Conservation (phyloP, 2,113 vertebrate species). For the Trematocara nigrifrons region DNA sequence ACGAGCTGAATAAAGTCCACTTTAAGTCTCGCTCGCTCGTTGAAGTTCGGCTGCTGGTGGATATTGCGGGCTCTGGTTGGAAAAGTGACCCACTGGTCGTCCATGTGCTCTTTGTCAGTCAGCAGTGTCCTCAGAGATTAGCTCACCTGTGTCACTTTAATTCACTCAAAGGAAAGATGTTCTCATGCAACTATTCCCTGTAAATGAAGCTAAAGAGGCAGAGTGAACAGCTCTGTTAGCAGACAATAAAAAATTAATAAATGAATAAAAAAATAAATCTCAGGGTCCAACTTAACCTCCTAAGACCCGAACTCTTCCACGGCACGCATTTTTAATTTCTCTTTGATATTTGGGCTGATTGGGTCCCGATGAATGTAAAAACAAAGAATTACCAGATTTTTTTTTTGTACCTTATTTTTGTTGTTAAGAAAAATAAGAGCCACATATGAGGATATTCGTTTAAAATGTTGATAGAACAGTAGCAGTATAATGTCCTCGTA, state of each 20-base stretch:
- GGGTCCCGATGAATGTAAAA: too few species aligned
- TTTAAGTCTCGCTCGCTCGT: background rate
- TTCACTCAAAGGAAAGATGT: background rate
- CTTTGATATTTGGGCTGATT: too few species aligned
- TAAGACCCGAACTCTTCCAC: too few species aligned
- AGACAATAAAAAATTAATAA: background rate
- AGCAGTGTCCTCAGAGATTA: background rate
- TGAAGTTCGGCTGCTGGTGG: background rate
- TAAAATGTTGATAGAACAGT: too few species aligned
- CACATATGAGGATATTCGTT: too few species aligned
- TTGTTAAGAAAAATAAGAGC: too few species aligned
- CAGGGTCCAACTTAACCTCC: slow-evolving; percentile 12
- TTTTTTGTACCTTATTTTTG: too few species aligned
- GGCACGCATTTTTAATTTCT: too few species aligned
- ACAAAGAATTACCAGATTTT: too few species aligned
- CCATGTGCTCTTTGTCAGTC: background rate
- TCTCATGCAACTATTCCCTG: background rate
- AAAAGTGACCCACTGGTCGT: background rate
- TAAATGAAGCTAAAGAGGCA: background rate
- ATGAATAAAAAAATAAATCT: background rate
- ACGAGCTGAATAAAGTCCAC: background rate
- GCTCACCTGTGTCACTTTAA: background rate
- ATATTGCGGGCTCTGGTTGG: background rate
- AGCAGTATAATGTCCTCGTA: too few species aligned
- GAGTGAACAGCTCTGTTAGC: background rate